Evolutionary conservation across 1,140 invertebrate genomes (phyloP), one percentile per base, ranked within the genome.

Genomic region (Ridgeia piscesae): DNA sequence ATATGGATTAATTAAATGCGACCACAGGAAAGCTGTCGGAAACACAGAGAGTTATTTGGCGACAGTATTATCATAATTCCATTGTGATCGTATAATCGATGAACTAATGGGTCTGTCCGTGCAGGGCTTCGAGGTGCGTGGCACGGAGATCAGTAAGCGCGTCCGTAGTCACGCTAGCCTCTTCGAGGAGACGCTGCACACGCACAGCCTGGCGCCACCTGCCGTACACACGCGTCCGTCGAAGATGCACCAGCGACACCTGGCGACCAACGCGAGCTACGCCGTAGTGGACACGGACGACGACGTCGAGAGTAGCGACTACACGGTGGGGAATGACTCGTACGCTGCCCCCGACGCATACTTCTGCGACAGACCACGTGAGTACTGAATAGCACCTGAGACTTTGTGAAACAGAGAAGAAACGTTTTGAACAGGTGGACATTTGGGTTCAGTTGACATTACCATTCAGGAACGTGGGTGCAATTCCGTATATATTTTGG

Each of bases 101-200:
- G 1, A 27, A 17, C 9, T 33, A 33, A 91, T 91, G 33, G 48
- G 35, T n/a, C 11, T 91, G 35, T 92, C 93, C 94, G 95, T 93
- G 21, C 93, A 97, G 97, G 98, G 98, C 17, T 99, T 99, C 96
- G 98, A 98, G 96, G 97, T 98, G n/a, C 96, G 98, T 94, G 98
- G 98, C 33, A 99, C 98, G 21, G 96, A 96, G 89, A 96, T 99
- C 94, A 97, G 98, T 33, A 96, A 98, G 94, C 96, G 98, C 91
- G 95, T 98, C 92, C 97, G 97, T 92, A 97, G 98, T 34, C 99
- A 98, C 98, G 96, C 97, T 94, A 98, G 98, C 96, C 97, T 99
- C 88, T 96, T 97, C 90, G 97, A 98, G 94, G 97, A 97, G 94
- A 97, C 97, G 11, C 96, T 97, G 14, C 58, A 77, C 21, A 93